A percentile compares a stretch with the other conserved stretches of the same genome.
Conservation (phyloP, 2,113 vertebrate species). For the Xyliphius kryptos region DNA sequence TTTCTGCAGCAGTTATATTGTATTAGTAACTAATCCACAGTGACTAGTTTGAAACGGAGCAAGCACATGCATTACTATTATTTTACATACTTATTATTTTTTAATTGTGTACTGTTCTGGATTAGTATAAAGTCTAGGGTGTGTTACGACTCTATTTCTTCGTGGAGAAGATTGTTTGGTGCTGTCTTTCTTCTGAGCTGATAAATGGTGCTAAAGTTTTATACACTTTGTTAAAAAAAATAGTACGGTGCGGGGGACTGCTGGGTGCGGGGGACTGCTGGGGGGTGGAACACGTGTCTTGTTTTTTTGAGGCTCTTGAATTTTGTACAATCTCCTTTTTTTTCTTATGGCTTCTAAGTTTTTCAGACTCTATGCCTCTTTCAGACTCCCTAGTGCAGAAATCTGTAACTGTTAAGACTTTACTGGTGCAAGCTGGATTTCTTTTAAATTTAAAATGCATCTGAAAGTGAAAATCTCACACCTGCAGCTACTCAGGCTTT, state of each 20-base stretch:
- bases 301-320: slow-evolving; percentile 23
- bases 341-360: too few species aligned
- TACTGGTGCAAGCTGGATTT: too few species aligned
- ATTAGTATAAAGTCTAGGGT: slow-evolving; percentile 21
- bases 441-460: too few species aligned
- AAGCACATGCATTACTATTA: too few species aligned
- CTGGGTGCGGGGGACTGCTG: slow-evolving; percentile 19
- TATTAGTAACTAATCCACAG: slow-evolving; percentile 21
- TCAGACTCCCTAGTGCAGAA: too few species aligned
- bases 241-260: too few species aligned
- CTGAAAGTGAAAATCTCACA: too few species aligned
- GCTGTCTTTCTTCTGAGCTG: slow-evolving; percentile 42
- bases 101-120: slow-evolving; percentile 25
- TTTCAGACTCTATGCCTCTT: too few species aligned
- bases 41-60: slow-evolving; percentile 16
- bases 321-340: too few species aligned
- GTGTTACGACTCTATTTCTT: background rate
- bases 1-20: background rate
- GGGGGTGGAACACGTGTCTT: slow-evolving; percentile 8
- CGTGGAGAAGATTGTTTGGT: slow-evolving; percentile 16
- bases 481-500: too few species aligned
- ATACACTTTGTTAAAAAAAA: slow-evolving; percentile 23
- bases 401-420: too few species aligned
- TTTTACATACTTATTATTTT: slow-evolving; percentile 16
- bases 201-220: slow-evolving; percentile 59